Evolutionary conservation across 2,888 invertebrate genomes (phyloP), one percentile per base, ranked within the genome.

Genomic region (Gandaritis pyraliata): DNA sequence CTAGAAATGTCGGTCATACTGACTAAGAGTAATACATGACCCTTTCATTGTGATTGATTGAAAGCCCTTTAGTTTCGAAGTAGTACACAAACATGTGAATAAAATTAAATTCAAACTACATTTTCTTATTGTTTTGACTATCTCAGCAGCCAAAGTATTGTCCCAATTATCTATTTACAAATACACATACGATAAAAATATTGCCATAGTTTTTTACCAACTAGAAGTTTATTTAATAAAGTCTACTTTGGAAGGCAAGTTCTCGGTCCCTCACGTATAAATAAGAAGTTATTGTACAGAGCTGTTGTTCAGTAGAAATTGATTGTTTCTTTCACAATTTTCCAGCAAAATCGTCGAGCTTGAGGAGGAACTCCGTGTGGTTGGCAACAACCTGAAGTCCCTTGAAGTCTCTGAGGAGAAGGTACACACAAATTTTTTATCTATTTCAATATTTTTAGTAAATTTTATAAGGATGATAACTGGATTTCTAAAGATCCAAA

Each of bases 341-440:
- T 88, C 58, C 94, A 97, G 97, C 94, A 99, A 99, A 96, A 99
- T 99, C 94, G 98, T 99, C 92, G 99, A 99, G 94, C 97, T 99
- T 94, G 99, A 99, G 93, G 99, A 99, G 92, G 99, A 99, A 93
- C 95, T 99, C 92, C 98, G 99, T 91, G 99, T 99, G 85, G 99
- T 99, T 92, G 99, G 99, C 90, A 99, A 99, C 96, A 99, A 99
- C 96, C 95, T 99, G 94, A 99, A 99, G 94, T 99, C 99, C 88
- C 97, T 99, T 89, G 99, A 99, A 95, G 99, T 99, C 88, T 98
- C 98, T 84, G 99, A 99, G 94, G 98, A 99, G 94, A 99, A 98
- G 97, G 98, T 98, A 96, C 93, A 93, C 87, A 68, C 38, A 54
- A 64, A 70, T 15, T 10, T 59, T 65, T 61, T 52, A 48, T 69